Conservation (phyloP, 2,113 vertebrate genomes). For the Puffinus mauretanicus region DNA sequence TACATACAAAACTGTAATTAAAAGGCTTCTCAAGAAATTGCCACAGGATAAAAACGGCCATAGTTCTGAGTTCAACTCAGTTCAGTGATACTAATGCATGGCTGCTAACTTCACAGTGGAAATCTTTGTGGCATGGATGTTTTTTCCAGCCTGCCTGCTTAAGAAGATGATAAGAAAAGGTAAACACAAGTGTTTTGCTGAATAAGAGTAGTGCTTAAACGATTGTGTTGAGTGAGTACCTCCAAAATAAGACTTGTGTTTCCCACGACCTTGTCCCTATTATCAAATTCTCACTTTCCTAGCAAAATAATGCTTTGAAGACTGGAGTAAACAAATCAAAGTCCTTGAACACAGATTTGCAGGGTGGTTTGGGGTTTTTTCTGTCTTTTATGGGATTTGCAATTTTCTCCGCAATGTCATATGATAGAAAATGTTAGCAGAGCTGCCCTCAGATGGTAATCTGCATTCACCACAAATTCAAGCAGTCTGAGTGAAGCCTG, state of each 20-base stretch:
- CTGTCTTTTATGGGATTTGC: background rate
- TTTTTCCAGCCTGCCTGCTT: conserved; percentile 1
- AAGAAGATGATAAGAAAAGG: conserved; percentile 22
- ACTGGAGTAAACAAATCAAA: conserved; percentile 7
- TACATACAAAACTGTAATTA: background rate
- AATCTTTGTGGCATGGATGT: background rate
- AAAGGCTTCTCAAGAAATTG: background rate
- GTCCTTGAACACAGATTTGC: conserved; percentile 10
- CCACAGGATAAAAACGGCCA: background rate
- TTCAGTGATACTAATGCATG: background rate
- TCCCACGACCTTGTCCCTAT: conserved; percentile 5
- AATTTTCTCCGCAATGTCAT: conserved; percentile 15
- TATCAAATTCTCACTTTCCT: conserved; percentile 41
- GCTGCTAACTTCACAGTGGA: background rate
- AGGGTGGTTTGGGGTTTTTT: background rate
- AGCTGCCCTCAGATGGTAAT: conserved; percentile 54
- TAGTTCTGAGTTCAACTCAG: background rate
- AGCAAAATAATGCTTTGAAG: conserved; percentile 10
- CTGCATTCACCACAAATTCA: conserved; percentile 41
- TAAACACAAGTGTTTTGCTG: conserved; percentile 43
- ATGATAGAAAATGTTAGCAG: conserved; percentile 49
- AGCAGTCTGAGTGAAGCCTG: conserved; percentile 17
- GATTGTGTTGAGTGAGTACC: conserved; percentile 26
- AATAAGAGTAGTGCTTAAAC: background rate
- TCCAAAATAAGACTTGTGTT: conserved; percentile 14